Conservation (phyloP, 2,888 invertebrate genomes). For the Phania funesta region DNA sequence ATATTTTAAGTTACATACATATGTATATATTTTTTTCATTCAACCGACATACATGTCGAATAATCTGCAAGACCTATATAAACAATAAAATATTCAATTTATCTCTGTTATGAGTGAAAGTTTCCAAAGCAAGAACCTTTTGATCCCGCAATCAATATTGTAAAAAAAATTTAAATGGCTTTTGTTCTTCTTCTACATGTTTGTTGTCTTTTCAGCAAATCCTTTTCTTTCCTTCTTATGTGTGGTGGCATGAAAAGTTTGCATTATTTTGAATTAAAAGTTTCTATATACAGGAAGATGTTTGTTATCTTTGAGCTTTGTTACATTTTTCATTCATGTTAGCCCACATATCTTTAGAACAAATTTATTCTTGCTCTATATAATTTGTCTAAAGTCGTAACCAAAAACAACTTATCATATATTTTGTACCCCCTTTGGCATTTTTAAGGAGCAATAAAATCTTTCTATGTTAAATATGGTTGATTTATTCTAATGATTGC, state of each 20-base stretch:
- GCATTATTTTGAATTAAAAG: not conserved
- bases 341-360: not conserved
- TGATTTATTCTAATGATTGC: not conserved
- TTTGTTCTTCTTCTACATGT: slow-evolving; percentile 22
- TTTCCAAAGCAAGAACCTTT: slow-evolving; percentile 61
- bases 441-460: not conserved
- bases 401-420: not conserved
- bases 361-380: not conserved
- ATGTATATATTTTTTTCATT: not conserved
- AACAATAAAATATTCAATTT: slow-evolving; percentile 56
- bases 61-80: slow-evolving; percentile 70
- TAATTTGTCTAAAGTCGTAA: not conserved
- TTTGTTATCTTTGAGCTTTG: not conserved
- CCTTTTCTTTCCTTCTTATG: slow-evolving; percentile 8
- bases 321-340: not conserved
- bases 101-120: not conserved
- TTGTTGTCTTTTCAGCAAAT: slow-evolving; percentile 28
- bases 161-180: slow-evolving; percentile 34
- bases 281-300: not conserved
- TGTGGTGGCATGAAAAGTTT: not conserved
- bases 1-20: slow-evolving; percentile 15
- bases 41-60: slow-evolving; percentile 63
- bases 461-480: not conserved
- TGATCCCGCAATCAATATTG: slow-evolving; percentile 68
- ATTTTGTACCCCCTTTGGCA: not conserved